Conservation (phyloP, 1,140 invertebrate genomes). For the Leptinotarsa undecemlineata region DNA sequence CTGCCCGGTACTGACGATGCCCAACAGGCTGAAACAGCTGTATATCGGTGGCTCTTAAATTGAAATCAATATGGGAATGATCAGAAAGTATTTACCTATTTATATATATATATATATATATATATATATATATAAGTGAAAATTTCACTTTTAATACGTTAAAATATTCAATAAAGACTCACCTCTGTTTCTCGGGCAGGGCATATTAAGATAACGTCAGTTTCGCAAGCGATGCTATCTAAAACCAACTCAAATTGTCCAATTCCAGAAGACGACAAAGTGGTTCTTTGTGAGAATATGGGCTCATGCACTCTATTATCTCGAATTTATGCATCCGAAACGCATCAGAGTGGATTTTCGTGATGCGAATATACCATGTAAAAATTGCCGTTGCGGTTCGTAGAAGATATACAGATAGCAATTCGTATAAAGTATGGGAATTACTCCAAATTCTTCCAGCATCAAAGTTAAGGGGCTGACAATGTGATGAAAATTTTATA, state of each 20-base stretch:
- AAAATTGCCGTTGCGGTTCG: background rate
- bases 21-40: too few species aligned
- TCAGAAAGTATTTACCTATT: too few species aligned
- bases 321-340: background rate
- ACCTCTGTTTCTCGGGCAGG: background rate
- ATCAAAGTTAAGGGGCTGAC: background rate
- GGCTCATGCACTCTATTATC: background rate
- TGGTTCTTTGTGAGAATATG: background rate
- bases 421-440: background rate
- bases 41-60: too few species aligned
- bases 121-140: too few species aligned
- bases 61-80: too few species aligned
- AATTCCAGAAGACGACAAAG: background rate
- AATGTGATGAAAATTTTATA: too few species aligned
- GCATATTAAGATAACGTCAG: background rate
- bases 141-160: too few species aligned
- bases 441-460: background rate
- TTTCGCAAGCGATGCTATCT: slow-evolving; percentile 4
- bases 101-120: too few species aligned
- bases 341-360: slow-evolving; percentile 1
- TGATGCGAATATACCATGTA: background rate
- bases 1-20: too few species aligned
- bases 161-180: too few species aligned
- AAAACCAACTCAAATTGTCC: background rate
- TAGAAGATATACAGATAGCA: background rate